Conservation (phyloP, 2,797 vertebrate genomes). For the Sorex maritimensis region DNA sequence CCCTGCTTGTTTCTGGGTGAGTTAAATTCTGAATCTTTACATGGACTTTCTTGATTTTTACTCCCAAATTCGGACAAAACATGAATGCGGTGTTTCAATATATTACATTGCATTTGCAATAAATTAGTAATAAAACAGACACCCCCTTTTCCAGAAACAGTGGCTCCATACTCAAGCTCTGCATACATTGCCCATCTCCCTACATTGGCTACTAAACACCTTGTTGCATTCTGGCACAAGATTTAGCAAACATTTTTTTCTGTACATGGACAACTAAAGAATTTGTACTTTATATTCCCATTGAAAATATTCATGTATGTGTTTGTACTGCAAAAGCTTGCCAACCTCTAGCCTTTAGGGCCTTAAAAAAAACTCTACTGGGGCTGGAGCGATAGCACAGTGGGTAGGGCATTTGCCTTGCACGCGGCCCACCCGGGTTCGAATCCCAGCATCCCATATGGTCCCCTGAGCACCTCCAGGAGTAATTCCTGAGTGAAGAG, state of each 20-base stretch:
- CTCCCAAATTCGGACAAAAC: conserved; percentile 10
- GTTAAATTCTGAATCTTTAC: conserved; percentile 30
- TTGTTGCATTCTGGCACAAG: no score
- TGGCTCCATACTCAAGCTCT: background rate
- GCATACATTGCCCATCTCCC: background rate
- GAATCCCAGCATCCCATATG: no score
- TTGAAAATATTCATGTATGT: background rate
- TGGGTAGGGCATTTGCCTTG: no score
- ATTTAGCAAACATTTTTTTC: background rate
- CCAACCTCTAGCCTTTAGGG: background rate
- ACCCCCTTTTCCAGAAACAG: conserved; percentile 10
- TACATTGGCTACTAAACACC: background rate
- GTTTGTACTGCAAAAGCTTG: background rate
- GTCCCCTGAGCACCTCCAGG: no score
- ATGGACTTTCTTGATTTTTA: background rate
- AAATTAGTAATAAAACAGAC: background rate
- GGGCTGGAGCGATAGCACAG: no score
- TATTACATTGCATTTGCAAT: background rate
- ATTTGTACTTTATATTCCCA: no score
- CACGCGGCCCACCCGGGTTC: no score
- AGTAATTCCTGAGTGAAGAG: no score
- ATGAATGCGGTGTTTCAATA: background rate
- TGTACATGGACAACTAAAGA: background rate
- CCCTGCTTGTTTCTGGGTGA: background rate
- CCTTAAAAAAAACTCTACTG: background rate